Conservation (phyloP, 2,797 vertebrate genomes). For the Hippopotamyrus pictus region DNA sequence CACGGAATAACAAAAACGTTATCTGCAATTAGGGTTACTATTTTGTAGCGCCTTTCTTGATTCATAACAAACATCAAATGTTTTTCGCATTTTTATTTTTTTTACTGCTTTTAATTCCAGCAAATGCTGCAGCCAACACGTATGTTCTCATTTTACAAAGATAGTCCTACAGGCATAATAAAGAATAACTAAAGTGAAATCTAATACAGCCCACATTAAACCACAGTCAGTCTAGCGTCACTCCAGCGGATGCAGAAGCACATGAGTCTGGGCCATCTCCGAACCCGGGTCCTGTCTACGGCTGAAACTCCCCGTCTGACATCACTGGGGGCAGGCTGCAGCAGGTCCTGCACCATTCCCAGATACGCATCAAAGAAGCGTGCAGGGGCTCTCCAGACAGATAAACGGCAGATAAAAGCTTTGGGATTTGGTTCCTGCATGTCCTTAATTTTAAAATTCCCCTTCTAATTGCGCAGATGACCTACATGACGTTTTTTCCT, state of each 20-base stretch:
- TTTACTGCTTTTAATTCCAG: neutral
- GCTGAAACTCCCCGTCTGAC: neutral
- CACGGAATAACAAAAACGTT: neutral
- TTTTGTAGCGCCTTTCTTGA: neutral
- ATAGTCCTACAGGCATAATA: neutral
- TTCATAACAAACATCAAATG: neutral
- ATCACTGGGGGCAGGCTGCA: neutral
- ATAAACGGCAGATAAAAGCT: constrained; percentile 6
- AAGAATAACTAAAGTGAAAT: constrained; percentile 3
- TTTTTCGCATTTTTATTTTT: neutral
- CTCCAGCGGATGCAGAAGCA: neutral
- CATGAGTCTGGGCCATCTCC: neutral
- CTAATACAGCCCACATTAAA: neutral
- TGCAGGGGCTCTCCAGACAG: neutral
- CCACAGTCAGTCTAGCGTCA: neutral
- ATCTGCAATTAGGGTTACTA: neutral
- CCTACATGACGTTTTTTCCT: neutral
- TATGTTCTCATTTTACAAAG: neutral
- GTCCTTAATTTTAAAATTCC: constrained; percentile 1
- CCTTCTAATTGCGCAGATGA: constrained; percentile 4
- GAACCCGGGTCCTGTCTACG: neutral
- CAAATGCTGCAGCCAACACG: neutral
- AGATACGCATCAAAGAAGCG: neutral
- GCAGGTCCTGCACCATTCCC: neutral
- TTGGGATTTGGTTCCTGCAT: neutral